Percentiles rank a stretch among this genome's conserved stretches.
Conservation (phyloP, 2,113 vertebrate species). For the Ctenodactylus gundi region DNA sequence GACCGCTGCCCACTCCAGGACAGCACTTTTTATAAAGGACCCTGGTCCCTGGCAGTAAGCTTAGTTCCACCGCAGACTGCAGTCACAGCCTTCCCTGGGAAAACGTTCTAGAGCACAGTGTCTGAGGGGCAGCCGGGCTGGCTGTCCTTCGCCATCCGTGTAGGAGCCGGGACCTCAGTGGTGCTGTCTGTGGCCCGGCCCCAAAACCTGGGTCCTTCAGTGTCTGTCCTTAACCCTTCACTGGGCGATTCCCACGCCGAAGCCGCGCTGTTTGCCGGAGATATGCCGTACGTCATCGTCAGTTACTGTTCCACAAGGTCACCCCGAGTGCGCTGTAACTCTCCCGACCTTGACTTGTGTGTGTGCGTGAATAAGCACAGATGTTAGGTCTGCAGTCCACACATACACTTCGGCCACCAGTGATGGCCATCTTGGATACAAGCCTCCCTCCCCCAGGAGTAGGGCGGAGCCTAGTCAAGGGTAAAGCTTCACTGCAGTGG, state of each 20-base stretch:
- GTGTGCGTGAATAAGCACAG: neutral
- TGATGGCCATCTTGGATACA: neutral
- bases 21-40: neutral
- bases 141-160: fast-evolving
- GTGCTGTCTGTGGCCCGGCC: neutral
- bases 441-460: neutral
- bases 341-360: constrained; percentile 33
- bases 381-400: neutral
- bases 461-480: fast-evolving
- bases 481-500: fast-evolving
- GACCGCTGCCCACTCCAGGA: fast-evolving
- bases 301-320: constrained; percentile 25
- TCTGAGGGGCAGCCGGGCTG: neutral
- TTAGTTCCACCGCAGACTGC: neutral
- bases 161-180: fast-evolving
- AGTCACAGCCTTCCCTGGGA: neutral
- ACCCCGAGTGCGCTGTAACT: neutral
- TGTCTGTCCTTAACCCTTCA: neutral
- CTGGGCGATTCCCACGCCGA: too few relatives aligned
- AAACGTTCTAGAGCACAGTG: constrained; percentile 56
- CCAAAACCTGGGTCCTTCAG: neutral
- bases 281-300: constrained; percentile 43
- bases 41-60: neutral
- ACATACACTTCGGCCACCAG: neutral
- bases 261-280: neutral